Evolutionary conservation across 2,888 invertebrate species (phyloP), one percentile per base, ranked within the genome.

Genomic region (Hirudinaria manillensis): DNA sequence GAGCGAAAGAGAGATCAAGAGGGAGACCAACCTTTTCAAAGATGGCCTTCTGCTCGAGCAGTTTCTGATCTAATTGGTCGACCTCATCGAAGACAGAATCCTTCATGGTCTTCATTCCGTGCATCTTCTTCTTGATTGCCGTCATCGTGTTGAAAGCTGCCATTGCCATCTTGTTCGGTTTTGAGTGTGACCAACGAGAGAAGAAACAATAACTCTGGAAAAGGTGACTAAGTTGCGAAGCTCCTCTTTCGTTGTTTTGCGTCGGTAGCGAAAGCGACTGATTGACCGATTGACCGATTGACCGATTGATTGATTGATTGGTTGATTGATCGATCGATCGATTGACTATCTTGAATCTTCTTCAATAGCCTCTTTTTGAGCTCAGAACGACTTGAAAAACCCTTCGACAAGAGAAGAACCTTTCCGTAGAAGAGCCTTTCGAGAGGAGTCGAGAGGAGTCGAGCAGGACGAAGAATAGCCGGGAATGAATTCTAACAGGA

Each of bases 121-220:
- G 76, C 76, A 76, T 76, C 76, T 76, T 76, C 74, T 76, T 76
- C 74, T 76, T 76, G 74, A 76, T 76, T 16, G 76, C 76, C 70
- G 76, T 74, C 76, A 76, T 76, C 65, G 76, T 76, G 76, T 76
- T 74, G 53, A 76, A 74, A 27, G 76, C 76, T 70, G 76, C 76
- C 70, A 76, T 70, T 36, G 76, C 74, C 76, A 76, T 76, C 56
- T 68, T 73, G 38, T 19, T 7, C 2, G 21, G 56, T n/a, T 51
- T 72, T 56, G 2, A 29, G 24, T 51, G 72, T n/a, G 21, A 55
- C 55, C 4, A n/a, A n/a, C 32, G n/a, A 68, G 68, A 32, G 68
- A 65, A 65, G 21, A 19, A 6, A n/a, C n/a, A n/a, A 13, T 21
- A 27, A 70, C 24, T 32, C 70, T 16, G 70, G 70, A 32, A 24